These are phyloP conservation scores for Nezara viridula DNA, from an alignment of 2,888 invertebrate genomes.

Conservation along the genomic window DNA sequence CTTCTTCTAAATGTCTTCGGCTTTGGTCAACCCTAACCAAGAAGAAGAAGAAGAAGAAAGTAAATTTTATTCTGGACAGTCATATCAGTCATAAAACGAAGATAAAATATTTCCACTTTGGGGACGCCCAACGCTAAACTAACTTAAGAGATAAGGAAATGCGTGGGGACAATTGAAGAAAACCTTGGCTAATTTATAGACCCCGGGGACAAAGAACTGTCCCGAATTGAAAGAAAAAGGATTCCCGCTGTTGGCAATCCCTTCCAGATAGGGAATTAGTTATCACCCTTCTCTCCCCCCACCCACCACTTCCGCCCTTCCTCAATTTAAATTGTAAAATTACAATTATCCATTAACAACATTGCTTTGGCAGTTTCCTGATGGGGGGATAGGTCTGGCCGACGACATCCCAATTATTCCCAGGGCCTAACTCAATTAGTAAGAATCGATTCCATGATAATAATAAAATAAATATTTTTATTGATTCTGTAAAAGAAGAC, in stretches of 20 bases:
- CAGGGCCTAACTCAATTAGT: background rate
- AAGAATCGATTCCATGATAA: background rate
- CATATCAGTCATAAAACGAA: background rate
- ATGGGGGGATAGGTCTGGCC: background rate
- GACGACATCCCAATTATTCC: background rate
- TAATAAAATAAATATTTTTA: too few species aligned
- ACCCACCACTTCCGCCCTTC: background rate
- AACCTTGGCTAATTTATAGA: slow-evolving; percentile 16
- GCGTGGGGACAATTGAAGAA: slow-evolving; percentile 4
- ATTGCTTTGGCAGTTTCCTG: background rate
- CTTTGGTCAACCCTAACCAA: too few species aligned
- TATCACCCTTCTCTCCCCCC: background rate
- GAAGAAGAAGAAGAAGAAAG: too few species aligned
- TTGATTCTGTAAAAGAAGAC: too few species aligned
- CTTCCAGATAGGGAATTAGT: background rate
- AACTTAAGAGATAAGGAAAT: background rate
- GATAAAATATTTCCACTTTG: background rate
- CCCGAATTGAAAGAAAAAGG: background rate
- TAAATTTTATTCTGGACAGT: too few species aligned
- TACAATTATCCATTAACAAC: background rate
- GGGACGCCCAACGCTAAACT: background rate
- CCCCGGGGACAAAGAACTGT: background rate
- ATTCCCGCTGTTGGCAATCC: background rate
- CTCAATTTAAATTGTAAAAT: slow-evolving; percentile 28
- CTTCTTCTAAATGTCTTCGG: too few species aligned